Evolutionary conservation across 2,888 invertebrate species (phyloP), one percentile per base, ranked within the genome.

Genomic region (Hofmannophila pseudospretella): DNA sequence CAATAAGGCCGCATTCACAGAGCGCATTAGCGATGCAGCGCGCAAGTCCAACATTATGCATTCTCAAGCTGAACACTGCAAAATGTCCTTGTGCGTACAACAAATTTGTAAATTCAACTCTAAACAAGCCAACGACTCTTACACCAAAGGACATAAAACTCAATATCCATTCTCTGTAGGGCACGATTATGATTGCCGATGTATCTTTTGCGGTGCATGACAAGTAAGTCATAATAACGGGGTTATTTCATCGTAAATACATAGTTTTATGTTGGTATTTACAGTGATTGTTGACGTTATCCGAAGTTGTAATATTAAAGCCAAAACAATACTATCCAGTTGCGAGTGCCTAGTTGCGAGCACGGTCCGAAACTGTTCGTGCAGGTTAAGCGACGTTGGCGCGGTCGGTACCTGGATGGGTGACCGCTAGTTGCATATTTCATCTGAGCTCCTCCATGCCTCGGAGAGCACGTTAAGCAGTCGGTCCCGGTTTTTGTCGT

Each of bases 21-120:
- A 38, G 38, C 31, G 33, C 50, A 73, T 73, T 74, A 72, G 58
- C 51, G 49, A 74, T 73, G 75, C 76, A 61, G 52, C 51, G 54
- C 53, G 60, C 67, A 63, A 62, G 67, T 66, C 58, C 64, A 62
- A 67, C 67, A 69, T 70, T 74, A 69, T 71, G 66, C 65, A 72
- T 63, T 59, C 65, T 53, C 54, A 46, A 44, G 47, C 47, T 53
- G 55, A 49, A 59, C 51, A 61, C 61, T 66, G 65, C 58, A 52
- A 64, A 68, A 67, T 69, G 71, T 70, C 69, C 69, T 71, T 67
- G 64, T 51, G 36, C 41, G 44, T 41, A 38, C 29, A 11, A 42
- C 43, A 46, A 16, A 16, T 16, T 16, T 16, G 3, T 4, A 16
- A 16, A 16, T 5, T 4, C 16, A 16, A 3, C 5, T 4, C 16